phyloP scores from a whole-genome alignment of 1,140 invertebrate genomes.

The Glomeris maerens region DNA sequence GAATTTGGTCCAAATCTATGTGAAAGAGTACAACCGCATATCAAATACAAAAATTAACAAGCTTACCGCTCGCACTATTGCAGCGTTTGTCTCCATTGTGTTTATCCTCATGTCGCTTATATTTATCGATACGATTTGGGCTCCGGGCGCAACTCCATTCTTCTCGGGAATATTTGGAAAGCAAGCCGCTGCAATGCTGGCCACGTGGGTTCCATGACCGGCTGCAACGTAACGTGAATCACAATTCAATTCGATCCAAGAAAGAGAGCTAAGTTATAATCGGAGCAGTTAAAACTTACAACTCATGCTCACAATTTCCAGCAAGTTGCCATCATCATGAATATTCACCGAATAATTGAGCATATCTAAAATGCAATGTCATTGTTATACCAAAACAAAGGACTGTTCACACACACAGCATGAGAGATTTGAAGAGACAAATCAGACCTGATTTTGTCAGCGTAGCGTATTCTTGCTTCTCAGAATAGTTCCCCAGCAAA shows the following conservation, averaged over 20 bases:
- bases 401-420: neutral
- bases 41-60: slow-evolving; percentile 35
- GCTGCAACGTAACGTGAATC: slow-evolving; percentile 39
- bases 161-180: slow-evolving; percentile 78
- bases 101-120: slow-evolving; percentile 77
- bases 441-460: slow-evolving; percentile 42
- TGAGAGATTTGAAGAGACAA: neutral
- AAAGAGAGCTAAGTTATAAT: slow-evolving; percentile 1
- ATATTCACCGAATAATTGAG: slow-evolving; percentile 86
- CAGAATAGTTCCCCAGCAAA: slow-evolving; percentile 67
- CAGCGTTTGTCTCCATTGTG: slow-evolving; percentile 93
- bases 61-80: slow-evolving; percentile 77
- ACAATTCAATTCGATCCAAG: neutral
- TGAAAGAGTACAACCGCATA: slow-evolving; percentile 10
- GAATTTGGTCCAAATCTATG: no score
- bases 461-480: slow-evolving; percentile 61
- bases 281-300: slow-evolving; percentile 52
- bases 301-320: slow-evolving; percentile 86
- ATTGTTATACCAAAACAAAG: neutral
- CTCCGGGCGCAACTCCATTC: slow-evolving; percentile 92
- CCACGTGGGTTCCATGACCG: slow-evolving; percentile 91
- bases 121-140: slow-evolving; percentile 82
- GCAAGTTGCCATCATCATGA: slow-evolving; percentile 73
- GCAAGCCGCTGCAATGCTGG: slow-evolving; percentile 81
- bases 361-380: slow-evolving; percentile 44